These are phyloP conservation scores for Griposia aprilina DNA, from an alignment of 2,888 invertebrate genomes.

Conservation along the genomic window DNA sequence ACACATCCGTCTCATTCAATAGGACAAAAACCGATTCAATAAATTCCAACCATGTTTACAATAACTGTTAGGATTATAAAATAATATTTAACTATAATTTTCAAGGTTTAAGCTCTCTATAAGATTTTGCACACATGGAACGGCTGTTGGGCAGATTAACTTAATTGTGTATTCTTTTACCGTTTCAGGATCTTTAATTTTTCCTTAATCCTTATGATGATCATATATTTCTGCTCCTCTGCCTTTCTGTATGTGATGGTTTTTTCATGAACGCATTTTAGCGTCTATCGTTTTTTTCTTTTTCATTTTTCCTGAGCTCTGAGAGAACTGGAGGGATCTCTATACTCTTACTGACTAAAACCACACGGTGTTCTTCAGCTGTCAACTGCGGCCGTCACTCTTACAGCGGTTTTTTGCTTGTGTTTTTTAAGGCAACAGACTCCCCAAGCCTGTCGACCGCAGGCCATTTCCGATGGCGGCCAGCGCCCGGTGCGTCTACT, in stretches of 20 bases:
- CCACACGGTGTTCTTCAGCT: not conserved
- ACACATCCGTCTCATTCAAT: not conserved
- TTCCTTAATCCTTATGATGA: not conserved
- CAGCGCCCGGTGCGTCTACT: no score
- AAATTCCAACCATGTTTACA: not conserved
- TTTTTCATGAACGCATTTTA: not conserved
- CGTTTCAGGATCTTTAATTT: no score
- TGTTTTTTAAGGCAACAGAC: no score
- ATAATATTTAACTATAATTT: not conserved
- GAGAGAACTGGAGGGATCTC: not conserved
- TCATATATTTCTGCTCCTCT: not conserved
- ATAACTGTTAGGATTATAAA: not conserved
- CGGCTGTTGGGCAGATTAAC: not conserved
- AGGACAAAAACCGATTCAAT: not conserved
- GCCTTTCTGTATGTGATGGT: not conserved
- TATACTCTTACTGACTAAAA: not conserved
- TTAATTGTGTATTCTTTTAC: not conserved
- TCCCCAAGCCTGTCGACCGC: no score
- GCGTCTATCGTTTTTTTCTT: not conserved
- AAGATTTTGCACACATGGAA: slow-evolving; percentile 21
- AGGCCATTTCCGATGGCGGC: no score
- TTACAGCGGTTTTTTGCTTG: not conserved
- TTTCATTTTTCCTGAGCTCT: not conserved
- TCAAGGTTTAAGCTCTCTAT: not conserved
- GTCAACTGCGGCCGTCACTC: not conserved